Percentiles rank a stretch among this genome's conserved stretches.
phyloP scores from a whole-genome alignment of 2,888 invertebrate genomes.

The Eretmocerus hayati region DNA sequence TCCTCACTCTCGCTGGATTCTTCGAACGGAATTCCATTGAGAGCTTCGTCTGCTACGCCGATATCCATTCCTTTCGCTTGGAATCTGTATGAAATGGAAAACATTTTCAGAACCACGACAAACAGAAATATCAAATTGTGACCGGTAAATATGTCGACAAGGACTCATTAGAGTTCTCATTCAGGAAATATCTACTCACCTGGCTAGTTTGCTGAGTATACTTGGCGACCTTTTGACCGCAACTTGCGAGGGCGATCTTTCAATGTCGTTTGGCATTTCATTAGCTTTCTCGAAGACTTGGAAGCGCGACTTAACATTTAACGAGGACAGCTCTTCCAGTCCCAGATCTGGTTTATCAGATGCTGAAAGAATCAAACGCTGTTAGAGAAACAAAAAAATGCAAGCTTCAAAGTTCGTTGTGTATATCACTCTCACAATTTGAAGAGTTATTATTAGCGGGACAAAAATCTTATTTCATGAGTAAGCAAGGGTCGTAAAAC shows the following conservation, averaged over 20 bases:
- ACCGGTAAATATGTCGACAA: conserved; percentile 1
- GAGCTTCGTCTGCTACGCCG: conserved; percentile 67
- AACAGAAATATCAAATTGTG: conserved; percentile 11
- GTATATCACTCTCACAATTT: too few species aligned
- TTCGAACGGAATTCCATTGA: conserved; percentile 68
- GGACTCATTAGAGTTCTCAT: conserved; percentile 9
- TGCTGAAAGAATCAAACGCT: conserved; percentile 50
- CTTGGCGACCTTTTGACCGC: conserved; percentile 64
- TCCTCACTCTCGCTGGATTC: conserved; percentile 64
- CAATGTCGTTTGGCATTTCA: conserved; percentile 46
- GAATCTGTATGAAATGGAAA: conserved; percentile 54
- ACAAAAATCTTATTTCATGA: too few species aligned
- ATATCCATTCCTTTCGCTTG: conserved; percentile 78
- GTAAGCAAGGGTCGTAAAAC: too few species aligned
- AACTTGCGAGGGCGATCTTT: conserved; percentile 50
- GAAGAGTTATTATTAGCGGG: too few species aligned
- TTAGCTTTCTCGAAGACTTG: conserved; percentile 69
- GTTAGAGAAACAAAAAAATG: too few species aligned
- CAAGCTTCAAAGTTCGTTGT: too few species aligned
- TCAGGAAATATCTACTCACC: too few species aligned
- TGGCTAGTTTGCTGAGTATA: conserved; percentile 72
- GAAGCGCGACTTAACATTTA: conserved; percentile 80
- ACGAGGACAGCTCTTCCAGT: conserved; percentile 69
- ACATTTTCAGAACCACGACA: too few species aligned
- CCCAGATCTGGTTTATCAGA: conserved; percentile 82